Base-by-base conservation (phyloP, 2,888 invertebrate species). In the Shargacucullia verbasci region DNA sequence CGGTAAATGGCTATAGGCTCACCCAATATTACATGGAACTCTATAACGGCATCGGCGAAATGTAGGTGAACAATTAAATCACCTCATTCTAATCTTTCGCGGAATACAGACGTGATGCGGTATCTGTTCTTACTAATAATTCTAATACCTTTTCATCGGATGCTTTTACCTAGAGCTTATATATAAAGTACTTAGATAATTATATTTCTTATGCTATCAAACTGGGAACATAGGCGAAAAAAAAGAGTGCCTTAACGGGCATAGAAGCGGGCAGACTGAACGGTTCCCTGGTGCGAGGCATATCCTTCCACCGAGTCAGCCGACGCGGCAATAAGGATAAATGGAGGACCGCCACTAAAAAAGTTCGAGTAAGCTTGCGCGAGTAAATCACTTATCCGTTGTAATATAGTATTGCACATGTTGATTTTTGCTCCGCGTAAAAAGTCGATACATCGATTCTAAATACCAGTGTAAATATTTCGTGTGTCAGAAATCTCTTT, bases 321-420 rank as follows among this genome's bases (percentile, higher is more conserved):
- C 94, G 94, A 70, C 95, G 90, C 81, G 84, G 87, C 65, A 81
- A 92, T 11, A 82, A 84, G 70, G 95, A 95, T 82, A 95, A 95
- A 83, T 96, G 96, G 96, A 95, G 95, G 84, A 95, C 87, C 70
- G 96, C 96, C 87, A 96, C 96, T 85, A 96, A 96, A 83, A 96
- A 96, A 95, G 96, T 96, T 89, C 96, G 96, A 95, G 96, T 97
- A 96, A 96, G 96, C 83, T 80, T 76, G 60, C 59, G 79, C 78
- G 53, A 73, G 59, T 64, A 50, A 56, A 61, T 66, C 67, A 62
- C 39, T 11, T 43, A 46, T 37, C 61, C 45, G 56, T 13, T 46
- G 54, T 60, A 63, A 41, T 59, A 59, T 40, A 34, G 43, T 53
- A 59, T 20, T 59, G 56, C 66, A 74, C 66, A 50, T 61, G 20